phyloP scores from a whole-genome alignment of 64 coral and sea anemone genomes.

The Montipora foliosa region DNA sequence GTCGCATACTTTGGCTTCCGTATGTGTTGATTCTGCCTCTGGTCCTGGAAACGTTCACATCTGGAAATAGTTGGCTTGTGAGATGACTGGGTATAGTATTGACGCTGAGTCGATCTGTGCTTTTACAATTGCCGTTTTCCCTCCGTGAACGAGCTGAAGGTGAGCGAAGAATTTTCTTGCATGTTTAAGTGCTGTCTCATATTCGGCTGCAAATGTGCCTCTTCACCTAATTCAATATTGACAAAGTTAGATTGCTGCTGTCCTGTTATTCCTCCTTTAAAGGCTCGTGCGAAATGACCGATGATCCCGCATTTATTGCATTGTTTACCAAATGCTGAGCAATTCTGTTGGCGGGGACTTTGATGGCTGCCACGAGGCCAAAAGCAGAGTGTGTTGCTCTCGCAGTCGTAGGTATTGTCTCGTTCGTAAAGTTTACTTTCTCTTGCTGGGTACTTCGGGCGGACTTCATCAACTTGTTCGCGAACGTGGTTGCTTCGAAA shows the following conservation, averaged over 20 bases:
- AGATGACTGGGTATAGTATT: neutral
- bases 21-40: neutral
- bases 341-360: slow-evolving; percentile 11
- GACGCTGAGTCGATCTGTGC: slow-evolving; percentile 47
- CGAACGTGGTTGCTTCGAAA: slow-evolving; percentile 8
- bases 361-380: neutral
- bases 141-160: slow-evolving; percentile 28
- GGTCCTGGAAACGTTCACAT: neutral
- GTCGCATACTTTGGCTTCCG: neutral
- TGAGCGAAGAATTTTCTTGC: slow-evolving; percentile 42
- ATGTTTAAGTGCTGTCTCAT: neutral
- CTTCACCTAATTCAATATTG: neutral
- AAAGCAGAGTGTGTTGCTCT: neutral
- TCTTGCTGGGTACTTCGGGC: neutral
- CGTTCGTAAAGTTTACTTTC: neutral
- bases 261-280: neutral
- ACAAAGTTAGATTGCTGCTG: slow-evolving; percentile 23
- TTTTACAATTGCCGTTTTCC: slow-evolving; percentile 47
- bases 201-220: slow-evolving; percentile 15
- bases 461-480: slow-evolving; percentile 36
- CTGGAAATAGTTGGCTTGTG: neutral
- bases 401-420: neutral
- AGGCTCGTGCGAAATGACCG: neutral
- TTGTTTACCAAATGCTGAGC: slow-evolving; percentile 31
- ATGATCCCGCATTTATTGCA: slow-evolving; percentile 40